phyloP scores from a whole-genome alignment of 2,113 vertebrate species.

The Tichodroma muraria region DNA sequence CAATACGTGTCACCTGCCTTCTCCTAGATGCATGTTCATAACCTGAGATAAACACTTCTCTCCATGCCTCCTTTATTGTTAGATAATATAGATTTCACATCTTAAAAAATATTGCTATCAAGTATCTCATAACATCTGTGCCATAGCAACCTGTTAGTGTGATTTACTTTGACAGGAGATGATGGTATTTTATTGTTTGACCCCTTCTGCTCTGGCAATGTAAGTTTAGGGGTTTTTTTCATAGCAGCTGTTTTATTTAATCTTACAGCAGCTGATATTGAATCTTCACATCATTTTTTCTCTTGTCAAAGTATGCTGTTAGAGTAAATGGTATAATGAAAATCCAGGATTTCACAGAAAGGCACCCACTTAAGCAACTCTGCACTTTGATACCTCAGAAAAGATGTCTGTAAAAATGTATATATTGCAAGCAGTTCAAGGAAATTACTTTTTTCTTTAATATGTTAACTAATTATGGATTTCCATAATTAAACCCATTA shows the following conservation, averaged over 20 bases:
- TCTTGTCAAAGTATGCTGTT: background rate
- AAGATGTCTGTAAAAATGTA: background rate
- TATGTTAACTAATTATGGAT: background rate
- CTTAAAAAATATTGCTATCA: conserved; percentile 62
- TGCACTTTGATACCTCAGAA: background rate
- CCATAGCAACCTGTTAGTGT: conserved; percentile 46
- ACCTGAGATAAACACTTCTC: conserved; percentile 33
- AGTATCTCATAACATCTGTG: conserved; percentile 26
- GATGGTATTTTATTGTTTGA: conserved; percentile 64
- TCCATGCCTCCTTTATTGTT: background rate
- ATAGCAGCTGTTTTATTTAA: conserved; percentile 56
- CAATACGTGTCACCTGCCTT: background rate
- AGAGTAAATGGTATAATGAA: background rate
- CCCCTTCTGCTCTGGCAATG: conserved; percentile 19
- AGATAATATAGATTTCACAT: conserved; percentile 49
- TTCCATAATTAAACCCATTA: background rate
- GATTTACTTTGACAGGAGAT: conserved; percentile 58
- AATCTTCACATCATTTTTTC: conserved; percentile 27
- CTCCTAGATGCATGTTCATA: background rate
- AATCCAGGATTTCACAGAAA: conserved; percentile 3
- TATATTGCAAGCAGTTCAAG: background rate
- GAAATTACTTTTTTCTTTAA: background rate
- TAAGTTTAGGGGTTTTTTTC: background rate
- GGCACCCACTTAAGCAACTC: background rate
- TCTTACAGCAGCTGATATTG: conserved; percentile 21